These are phyloP conservation scores for Falco peregrinus DNA, from an alignment of 2,797 vertebrate species.

Conservation along the genomic window DNA sequence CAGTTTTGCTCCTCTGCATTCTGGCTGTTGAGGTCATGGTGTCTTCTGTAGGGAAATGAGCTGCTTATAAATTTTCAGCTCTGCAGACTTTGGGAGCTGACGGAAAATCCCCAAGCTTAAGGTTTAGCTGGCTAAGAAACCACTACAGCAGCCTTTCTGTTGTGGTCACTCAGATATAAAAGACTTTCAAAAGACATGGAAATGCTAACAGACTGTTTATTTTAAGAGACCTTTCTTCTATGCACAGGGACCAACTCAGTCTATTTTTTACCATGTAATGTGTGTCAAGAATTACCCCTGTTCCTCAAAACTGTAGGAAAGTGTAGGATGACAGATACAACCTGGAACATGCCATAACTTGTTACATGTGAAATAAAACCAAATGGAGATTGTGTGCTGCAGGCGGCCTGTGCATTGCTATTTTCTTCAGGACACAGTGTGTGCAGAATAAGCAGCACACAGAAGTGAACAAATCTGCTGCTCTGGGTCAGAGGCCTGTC, in stretches of 20 bases:
- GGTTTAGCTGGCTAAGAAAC: neutral
- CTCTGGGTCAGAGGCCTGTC: neutral
- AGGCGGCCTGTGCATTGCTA: accelerated
- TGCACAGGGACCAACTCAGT: neutral
- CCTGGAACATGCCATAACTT: neutral
- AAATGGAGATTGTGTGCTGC: accelerated
- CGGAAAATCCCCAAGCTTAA: neutral
- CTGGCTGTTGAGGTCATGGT: neutral
- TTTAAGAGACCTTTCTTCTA: neutral
- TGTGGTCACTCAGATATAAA: neutral
- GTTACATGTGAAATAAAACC: neutral
- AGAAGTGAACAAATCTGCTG: neutral
- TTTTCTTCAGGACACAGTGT: neutral
- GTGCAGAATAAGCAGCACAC: neutral
- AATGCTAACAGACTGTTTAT: neutral
- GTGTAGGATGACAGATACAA: neutral
- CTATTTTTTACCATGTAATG: neutral
- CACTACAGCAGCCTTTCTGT: neutral
- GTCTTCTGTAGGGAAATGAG: neutral
- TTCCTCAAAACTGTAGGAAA: neutral
- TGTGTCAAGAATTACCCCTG: neutral
- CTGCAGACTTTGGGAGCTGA: neutral
- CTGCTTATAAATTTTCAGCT: neutral
- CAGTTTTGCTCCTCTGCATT: neutral
- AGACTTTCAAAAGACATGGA: neutral